Evolutionary conservation across 2,113 vertebrate species (phyloP), one percentile per base, ranked within the genome.

Genomic region (Trachemys scripta): DNA sequence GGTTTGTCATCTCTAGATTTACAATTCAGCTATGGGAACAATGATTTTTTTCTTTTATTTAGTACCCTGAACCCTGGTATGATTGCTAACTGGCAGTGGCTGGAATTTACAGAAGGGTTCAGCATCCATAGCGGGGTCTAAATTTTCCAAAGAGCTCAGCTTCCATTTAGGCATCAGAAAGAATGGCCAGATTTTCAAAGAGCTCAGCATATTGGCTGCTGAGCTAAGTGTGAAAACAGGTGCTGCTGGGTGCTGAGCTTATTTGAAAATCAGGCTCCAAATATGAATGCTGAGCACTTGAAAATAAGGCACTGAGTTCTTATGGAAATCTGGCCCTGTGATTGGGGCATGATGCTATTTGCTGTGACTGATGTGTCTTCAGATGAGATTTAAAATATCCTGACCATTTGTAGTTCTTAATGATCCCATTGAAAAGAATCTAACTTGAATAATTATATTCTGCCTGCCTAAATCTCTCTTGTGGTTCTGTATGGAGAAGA

Each of bases 51-150:
- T 25, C 11, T 76, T 76, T 45, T 76, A 76, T 76, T 25, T 76
- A 45, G 72, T 76, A 76, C 22, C 22, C 19, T 38, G 69, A 38
- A 72, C n/a, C 20, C 10, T 38, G 69, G 19, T 12, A 24, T 42
- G 69, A 38, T 75, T 75, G n/a, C 22, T 45, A 76, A 45, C 12
- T 24, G 72, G 72, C 62, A 88, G 38, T 53, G 85, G 69, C 3
- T 91, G 85, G 85, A 89, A 88, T 91, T 90, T 84, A 93, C 75
- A 50, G 80, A 95, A 95, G 38, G 92, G 92, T 35, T 27, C 92
- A 57, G 72, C 65, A 94, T 5, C 12, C 5, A 35, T 29, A 87
- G 22, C 35, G 89, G 78, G 59, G 72, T 94, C 50, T 76, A 88
- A 80, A 84, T 83, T 93, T 94, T 87, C 53, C 49, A 80, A 93